A percentile compares a stretch with the other conserved stretches of the same genome.
Conservation (phyloP, 2,113 vertebrate species). For the Vidua macroura region DNA sequence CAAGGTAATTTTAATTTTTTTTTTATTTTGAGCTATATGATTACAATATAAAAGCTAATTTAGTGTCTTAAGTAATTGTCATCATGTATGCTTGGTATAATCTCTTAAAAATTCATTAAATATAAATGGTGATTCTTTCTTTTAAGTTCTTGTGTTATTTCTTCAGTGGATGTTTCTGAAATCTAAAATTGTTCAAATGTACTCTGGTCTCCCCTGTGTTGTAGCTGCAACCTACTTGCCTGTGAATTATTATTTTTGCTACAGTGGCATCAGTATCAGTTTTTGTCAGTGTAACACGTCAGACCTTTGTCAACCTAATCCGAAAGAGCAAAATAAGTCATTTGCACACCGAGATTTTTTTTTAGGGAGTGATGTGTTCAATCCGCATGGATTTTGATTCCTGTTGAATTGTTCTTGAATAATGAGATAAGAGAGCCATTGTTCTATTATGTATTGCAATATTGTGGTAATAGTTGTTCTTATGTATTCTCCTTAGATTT, state of each 20-base stretch:
- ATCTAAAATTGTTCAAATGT: neutral
- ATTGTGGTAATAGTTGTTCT: neutral
- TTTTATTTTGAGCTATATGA: neutral
- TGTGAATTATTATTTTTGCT: neutral
- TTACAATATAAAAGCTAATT: neutral
- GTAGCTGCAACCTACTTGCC: neutral
- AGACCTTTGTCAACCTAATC: neutral
- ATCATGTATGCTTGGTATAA: neutral
- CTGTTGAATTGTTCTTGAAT: neutral
- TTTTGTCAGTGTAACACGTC: neutral
- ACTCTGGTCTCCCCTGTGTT: accelerated
- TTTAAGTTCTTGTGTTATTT: neutral
- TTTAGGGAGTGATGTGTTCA: neutral
- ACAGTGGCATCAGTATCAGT: neutral
- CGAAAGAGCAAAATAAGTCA: neutral
- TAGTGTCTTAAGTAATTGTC: neutral
- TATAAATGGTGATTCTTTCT: neutral
- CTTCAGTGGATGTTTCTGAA: neutral
- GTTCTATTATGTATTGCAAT: neutral
- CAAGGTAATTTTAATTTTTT: neutral
- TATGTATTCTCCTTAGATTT: neutral
- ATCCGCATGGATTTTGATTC: neutral
- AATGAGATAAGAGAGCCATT: neutral
- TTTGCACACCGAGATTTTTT: neutral
- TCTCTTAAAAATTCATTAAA: neutral